Conservation (phyloP, 2,888 invertebrate genomes). For the Anodontia alba region DNA sequence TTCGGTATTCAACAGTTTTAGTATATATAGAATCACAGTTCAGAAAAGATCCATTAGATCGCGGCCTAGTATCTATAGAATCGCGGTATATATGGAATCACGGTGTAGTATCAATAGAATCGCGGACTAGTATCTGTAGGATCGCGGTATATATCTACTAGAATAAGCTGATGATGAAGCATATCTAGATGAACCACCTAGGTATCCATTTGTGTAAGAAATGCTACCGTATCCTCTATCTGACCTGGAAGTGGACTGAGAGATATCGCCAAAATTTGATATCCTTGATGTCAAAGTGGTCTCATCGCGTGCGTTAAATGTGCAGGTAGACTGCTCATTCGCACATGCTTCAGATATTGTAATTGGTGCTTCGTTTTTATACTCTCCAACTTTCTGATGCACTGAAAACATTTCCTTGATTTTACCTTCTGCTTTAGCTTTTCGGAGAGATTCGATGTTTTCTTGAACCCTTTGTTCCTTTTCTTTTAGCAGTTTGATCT, state of each 20-base stretch:
- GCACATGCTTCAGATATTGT: slow-evolving; percentile 69
- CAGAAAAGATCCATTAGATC: too few relatives aligned
- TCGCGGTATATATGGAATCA: too few relatives aligned
- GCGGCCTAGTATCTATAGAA: too few relatives aligned
- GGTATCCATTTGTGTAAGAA: not conserved
- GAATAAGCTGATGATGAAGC: not conserved
- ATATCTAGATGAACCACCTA: not conserved
- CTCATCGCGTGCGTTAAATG: slow-evolving; percentile 71
- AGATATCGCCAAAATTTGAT: slow-evolving; percentile 75
- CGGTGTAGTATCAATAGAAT: not conserved
- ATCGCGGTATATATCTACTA: slow-evolving; percentile 8
- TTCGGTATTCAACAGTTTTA: too few relatives aligned
- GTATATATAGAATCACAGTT: too few relatives aligned
- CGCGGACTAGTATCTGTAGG: not conserved
- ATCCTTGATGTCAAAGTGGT: slow-evolving; percentile 63
- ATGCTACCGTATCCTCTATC: not conserved
- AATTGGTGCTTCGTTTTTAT: slow-evolving; percentile 66
- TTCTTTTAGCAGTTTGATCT: slow-evolving; percentile 59
- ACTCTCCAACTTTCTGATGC: slow-evolving; percentile 67
- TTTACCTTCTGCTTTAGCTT: slow-evolving; percentile 64
- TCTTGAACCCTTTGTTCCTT: slow-evolving; percentile 55
- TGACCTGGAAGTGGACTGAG: slow-evolving; percentile 4
- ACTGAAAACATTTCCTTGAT: slow-evolving; percentile 74
- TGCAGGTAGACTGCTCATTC: slow-evolving; percentile 65
- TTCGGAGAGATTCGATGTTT: slow-evolving; percentile 58